These are phyloP conservation scores for Bactericera cockerelli DNA, from an alignment of 1,140 invertebrate genomes.

Conservation along the genomic window DNA sequence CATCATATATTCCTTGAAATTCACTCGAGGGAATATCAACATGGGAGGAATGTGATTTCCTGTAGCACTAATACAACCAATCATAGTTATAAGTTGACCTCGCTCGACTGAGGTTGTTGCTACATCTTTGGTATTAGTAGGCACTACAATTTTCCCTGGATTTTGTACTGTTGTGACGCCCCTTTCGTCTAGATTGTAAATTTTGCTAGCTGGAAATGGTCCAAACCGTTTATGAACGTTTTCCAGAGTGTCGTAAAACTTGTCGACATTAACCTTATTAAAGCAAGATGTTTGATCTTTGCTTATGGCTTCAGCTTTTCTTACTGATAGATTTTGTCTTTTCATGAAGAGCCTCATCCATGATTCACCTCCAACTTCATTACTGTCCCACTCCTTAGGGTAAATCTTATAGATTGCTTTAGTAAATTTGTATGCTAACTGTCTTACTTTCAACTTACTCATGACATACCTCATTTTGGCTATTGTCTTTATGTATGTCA, in stretches of 20 bases:
- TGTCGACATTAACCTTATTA: neutral
- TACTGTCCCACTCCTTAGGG: neutral
- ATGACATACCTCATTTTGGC: neutral
- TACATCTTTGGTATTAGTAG: conserved; percentile 25
- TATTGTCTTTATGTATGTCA: neutral
- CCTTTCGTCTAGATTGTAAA: conserved; percentile 23
- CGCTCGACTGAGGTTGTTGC: conserved; percentile 29
- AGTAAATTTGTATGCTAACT: neutral
- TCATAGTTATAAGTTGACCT: conserved; percentile 28
- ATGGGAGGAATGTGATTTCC: conserved; percentile 26
- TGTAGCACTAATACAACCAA: conserved; percentile 23
- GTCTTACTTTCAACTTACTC: neutral
- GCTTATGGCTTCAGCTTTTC: neutral
- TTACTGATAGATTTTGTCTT: neutral
- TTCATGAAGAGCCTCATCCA: neutral
- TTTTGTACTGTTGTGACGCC: conserved; percentile 12
- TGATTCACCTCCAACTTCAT: neutral
- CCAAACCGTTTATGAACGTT: neutral
- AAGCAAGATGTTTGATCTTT: neutral
- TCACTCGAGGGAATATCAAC: conserved; percentile 26
- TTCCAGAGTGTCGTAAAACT: neutral
- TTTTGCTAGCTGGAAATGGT: conserved; percentile 9
- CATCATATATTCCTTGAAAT: conserved; percentile 23
- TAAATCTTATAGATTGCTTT: neutral
- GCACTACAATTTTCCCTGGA: neutral